Base-by-base conservation (phyloP, 2,797 vertebrate species). In the Jordanella pulchra region DNA sequence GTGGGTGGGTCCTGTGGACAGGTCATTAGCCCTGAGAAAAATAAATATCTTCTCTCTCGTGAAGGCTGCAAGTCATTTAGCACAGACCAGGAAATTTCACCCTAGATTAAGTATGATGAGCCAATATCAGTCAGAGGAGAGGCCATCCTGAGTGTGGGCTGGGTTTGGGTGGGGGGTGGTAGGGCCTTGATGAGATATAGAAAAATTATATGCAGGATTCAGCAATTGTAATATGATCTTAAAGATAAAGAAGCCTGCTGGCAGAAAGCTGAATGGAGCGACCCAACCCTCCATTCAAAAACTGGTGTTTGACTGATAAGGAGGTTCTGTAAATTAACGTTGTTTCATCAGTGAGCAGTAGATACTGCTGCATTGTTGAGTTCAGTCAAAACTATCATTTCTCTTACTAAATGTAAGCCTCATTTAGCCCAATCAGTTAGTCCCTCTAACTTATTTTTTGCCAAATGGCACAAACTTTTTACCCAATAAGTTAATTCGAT, bases 41-140 rank as follows among this genome's bases (percentile, higher is more conserved):
- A 99, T 99, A 99, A 99, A 99, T 98, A 98, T 97, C 96, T 95
- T 94, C 96, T 96, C 96, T 96, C 96, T 95, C 76, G 82, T 96
- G 96, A 97, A 96, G 97, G 97, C 97, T 97, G 96, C 95, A 93
- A 98, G 96, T 98, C 97, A 98, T 99, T 98, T 98, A 99, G 96
- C 96, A 96, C 95, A 96, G 97, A 97, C 93, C 94, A 96, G 96
- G 95, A 97, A 97, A 97, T 97, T 97, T 98, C 96, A 97, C 96
- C 96, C 96, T 97, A 97, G 97, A 99, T 99, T 99, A 99, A 98
- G 97, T 98, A 97, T 98, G 97, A 98, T 99, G 97, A 98, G 96
- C 96, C 96, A 96, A 96, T 97, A 97, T 97, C 96, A 95, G 96
- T 96, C 96, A 96, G 96, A 95, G 94, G 95, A 96, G 96, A 94